Evolutionary conservation across 2,888 invertebrate genomes (phyloP).

Genomic region (Heliconius ethilla): DNA sequence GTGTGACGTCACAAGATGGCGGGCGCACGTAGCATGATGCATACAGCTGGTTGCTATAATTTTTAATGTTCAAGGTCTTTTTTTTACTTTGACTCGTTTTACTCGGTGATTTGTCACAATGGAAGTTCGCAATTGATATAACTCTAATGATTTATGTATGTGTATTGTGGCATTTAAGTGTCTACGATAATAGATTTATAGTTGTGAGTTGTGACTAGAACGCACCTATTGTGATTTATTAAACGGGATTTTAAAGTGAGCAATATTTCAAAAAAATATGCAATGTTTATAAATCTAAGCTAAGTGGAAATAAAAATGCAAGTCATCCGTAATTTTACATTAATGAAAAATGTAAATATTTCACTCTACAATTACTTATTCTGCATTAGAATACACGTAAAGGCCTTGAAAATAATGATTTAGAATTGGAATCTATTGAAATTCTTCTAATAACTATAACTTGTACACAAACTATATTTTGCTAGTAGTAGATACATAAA

Average conservation of each 20-base stretch:
- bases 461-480: background rate
- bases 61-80: slow-evolving; percentile 53
- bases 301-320: background rate
- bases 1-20: slow-evolving; percentile 64
- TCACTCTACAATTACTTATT: background rate
- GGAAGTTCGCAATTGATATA: slow-evolving; percentile 29
- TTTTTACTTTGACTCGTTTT: slow-evolving; percentile 47
- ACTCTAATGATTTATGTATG: slow-evolving; percentile 23
- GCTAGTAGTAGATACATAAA: background rate
- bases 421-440: background rate
- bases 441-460: background rate
- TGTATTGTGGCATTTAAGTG: background rate
- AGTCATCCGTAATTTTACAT: background rate
- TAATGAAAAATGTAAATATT: background rate
- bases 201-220: background rate
- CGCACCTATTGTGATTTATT: slow-evolving; percentile 3
- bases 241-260: background rate
- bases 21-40: slow-evolving; percentile 55
- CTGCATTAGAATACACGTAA: background rate
- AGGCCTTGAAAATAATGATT: background rate
- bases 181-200: slow-evolving; percentile 7
- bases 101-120: slow-evolving; percentile 44
- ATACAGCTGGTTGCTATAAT: slow-evolving; percentile 49
- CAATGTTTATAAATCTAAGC: too few relatives aligned
- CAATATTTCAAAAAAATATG: too few relatives aligned